Percentiles rank a stretch among this genome's conserved stretches.
Evolutionary conservation across 2,888 invertebrate genomes (phyloP).

Genomic region (Troglohyphantes excavatus): DNA sequence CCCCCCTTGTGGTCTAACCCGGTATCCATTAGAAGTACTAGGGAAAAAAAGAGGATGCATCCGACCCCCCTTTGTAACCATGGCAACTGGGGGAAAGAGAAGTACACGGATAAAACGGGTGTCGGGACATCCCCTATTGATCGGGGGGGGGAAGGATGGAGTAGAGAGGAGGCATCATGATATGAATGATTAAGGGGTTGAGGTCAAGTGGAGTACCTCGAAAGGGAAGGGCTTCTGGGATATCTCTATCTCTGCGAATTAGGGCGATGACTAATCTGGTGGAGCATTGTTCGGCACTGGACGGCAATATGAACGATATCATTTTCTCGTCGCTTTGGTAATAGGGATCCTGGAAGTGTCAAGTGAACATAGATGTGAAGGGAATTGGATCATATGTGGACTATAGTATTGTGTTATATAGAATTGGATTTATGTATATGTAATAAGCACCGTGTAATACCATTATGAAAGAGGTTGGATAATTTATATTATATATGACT

Average conservation of each 20-base stretch:
- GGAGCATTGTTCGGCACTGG: background rate
- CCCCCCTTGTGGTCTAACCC: constrained; percentile 55
- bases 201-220: constrained; percentile 69
- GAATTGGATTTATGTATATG: no score
- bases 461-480: no score
- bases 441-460: no score
- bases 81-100: constrained; percentile 64
- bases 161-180: constrained; percentile 40
- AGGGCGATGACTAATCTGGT: constrained; percentile 62
- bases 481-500: no score
- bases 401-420: no score
- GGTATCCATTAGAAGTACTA: constrained; percentile 57
- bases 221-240: constrained; percentile 62
- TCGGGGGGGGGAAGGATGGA: constrained; percentile 21
- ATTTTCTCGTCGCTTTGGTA: no score
- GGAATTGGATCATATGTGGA: no score
- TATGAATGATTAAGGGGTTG: constrained; percentile 74
- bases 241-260: constrained; percentile 24
- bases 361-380: no score
- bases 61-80: constrained; percentile 39
- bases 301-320: background rate
- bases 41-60: background rate
- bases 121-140: constrained; percentile 64
- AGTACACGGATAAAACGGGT: constrained; percentile 26
- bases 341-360: no score